Conservation (phyloP, 2,888 invertebrate species). For the Phorcus lineatus region DNA sequence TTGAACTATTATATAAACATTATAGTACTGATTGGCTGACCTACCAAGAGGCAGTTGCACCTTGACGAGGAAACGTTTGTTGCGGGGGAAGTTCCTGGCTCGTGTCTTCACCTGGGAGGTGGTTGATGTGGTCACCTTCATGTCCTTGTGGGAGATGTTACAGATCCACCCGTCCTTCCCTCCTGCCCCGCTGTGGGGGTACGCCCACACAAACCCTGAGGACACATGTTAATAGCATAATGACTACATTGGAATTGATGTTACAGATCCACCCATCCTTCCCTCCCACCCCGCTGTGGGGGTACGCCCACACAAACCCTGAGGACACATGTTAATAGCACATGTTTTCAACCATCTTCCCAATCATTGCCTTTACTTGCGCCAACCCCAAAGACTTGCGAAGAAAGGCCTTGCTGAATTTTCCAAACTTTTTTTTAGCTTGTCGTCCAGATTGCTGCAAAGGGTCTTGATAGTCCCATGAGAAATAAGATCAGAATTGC, state of each 20-base stretch:
- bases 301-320: neutral
- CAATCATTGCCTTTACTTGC: too few species aligned
- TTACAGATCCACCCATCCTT: neutral
- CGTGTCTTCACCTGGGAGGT: neutral
- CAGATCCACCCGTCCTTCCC: neutral
- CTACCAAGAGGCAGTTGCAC: constrained; percentile 55
- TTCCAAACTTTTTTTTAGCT: too few species aligned
- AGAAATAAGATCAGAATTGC: too few species aligned
- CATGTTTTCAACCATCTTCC: too few species aligned
- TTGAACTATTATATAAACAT: too few species aligned
- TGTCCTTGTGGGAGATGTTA: neutral
- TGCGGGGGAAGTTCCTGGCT: neutral
- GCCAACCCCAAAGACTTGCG: too few species aligned
- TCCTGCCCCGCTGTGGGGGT: neutral
- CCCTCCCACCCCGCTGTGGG: neutral
- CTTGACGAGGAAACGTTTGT: constrained; percentile 56
- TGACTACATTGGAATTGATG: too few species aligned
- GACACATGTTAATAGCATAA: too few species aligned
- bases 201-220: neutral
- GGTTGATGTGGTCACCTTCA: neutral
- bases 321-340: too few species aligned
- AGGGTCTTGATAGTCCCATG: too few species aligned
- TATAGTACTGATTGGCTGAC: neutral
- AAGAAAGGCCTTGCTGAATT: too few species aligned
- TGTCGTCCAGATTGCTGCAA: too few species aligned